These are phyloP conservation scores for Drosophila sordidapex DNA, from an alignment of 2,888 invertebrate species.

Conservation along the genomic window DNA sequence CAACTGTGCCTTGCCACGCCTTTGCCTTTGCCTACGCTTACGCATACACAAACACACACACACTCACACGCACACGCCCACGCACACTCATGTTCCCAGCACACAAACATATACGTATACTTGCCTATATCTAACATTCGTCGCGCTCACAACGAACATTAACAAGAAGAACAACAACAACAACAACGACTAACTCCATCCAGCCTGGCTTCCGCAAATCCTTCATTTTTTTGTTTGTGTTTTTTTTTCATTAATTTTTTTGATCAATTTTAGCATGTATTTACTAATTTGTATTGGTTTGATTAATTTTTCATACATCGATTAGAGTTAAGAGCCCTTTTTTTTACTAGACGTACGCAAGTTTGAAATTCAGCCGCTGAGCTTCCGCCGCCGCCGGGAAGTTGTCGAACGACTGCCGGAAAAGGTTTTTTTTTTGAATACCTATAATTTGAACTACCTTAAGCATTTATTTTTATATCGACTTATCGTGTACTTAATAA, in stretches of 20 bases:
- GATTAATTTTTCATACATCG: slow-evolving; percentile 18
- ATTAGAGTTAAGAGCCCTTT: slow-evolving; percentile 12
- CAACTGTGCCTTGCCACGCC: slow-evolving; percentile 56
- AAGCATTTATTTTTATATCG: slow-evolving; percentile 40
- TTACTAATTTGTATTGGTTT: slow-evolving; percentile 21
- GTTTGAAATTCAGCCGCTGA: slow-evolving; percentile 68
- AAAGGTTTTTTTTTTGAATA: slow-evolving; percentile 27
- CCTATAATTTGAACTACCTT: slow-evolving; percentile 24
- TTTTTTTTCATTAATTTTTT: slow-evolving; percentile 14
- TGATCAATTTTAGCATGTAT: slow-evolving; percentile 5
- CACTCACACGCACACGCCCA: slow-evolving; percentile 24
- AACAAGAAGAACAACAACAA: slow-evolving; percentile 19
- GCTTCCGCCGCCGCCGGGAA: slow-evolving; percentile 58
- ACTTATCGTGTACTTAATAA: slow-evolving; percentile 36
- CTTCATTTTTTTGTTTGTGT: slow-evolving; percentile 8
- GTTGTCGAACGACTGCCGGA: slow-evolving; percentile 74
- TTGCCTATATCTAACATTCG: slow-evolving; percentile 54
- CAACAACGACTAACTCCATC: slow-evolving; percentile 44
- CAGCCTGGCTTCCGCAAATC: slow-evolving; percentile 49
- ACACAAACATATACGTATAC: slow-evolving; percentile 50
- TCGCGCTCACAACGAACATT: slow-evolving; percentile 54
- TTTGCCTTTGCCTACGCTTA: slow-evolving; percentile 24
- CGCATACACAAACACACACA: slow-evolving; percentile 17
- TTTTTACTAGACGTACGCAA: slow-evolving; percentile 36
- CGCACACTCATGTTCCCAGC: slow-evolving; percentile 50